Percentiles rank a stretch among this genome's conserved stretches.
phyloP scores from a whole-genome alignment of 2,113 vertebrate genomes.

The Proteles cristata region DNA sequence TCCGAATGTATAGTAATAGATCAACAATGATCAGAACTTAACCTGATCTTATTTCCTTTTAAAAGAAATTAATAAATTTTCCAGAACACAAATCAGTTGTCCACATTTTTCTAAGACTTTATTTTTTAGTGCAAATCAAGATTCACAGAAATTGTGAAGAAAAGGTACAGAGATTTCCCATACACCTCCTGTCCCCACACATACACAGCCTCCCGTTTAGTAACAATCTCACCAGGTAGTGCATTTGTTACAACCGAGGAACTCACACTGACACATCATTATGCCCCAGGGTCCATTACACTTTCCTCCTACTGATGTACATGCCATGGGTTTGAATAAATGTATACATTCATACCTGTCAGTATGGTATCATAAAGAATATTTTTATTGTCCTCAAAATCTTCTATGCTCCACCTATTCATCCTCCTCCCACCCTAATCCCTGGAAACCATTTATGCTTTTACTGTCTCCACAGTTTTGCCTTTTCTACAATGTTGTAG shows the following conservation, averaged over 20 bases:
- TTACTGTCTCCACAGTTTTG: not conserved
- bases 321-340: not conserved
- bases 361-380: not conserved
- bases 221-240: not conserved
- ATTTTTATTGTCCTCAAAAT: not conserved
- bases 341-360: not conserved
- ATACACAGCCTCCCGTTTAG: not conserved
- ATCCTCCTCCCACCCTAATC: not conserved
- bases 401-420: not conserved
- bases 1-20: not conserved
- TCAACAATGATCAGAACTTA: not conserved
- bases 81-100: not conserved
- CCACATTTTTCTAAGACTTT: not conserved
- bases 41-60: not conserved
- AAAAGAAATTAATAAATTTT: conserved; percentile 1
- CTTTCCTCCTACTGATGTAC: not conserved
- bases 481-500: not conserved
- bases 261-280: not conserved
- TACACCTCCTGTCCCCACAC: not conserved
- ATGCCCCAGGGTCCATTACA: not conserved
- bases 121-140: not conserved
- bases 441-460: not conserved
- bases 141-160: not conserved
- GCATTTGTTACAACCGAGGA: not conserved
- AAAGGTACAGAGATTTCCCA: not conserved